phyloP scores from a whole-genome alignment of 1,140 invertebrate species.

The Hylyphantes graminicola region DNA sequence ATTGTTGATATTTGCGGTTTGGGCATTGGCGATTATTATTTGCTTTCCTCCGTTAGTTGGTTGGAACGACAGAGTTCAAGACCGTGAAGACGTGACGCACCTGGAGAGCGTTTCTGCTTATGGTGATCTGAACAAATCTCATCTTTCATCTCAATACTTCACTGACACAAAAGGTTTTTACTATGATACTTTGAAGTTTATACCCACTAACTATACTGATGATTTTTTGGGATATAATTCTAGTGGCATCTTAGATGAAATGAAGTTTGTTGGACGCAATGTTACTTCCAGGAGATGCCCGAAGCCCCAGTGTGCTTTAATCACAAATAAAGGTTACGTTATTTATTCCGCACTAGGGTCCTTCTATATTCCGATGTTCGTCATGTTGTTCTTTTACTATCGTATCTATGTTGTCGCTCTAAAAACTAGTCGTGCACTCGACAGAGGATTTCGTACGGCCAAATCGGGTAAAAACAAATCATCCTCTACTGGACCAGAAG shows the following conservation, averaged over 20 bases:
- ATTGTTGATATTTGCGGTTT: constrained; percentile 87
- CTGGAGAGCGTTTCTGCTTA: background rate
- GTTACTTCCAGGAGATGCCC: constrained; percentile 32
- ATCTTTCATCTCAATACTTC: constrained; percentile 14
- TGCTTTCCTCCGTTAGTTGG: constrained; percentile 96
- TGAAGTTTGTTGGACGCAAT: background rate
- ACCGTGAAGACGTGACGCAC: constrained; percentile 10
- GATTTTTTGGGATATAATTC: background rate
- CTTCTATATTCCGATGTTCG: constrained; percentile 95
- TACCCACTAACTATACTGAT: constrained; percentile 26
- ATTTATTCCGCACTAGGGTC: constrained; percentile 91
- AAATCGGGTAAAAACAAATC: constrained; percentile 71
- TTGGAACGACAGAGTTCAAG: constrained; percentile 81
- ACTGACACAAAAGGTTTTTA: background rate
- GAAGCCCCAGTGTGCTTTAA: constrained; percentile 80
- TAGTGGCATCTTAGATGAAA: constrained; percentile 2
- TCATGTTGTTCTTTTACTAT: constrained; percentile 98
- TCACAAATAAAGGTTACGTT: constrained; percentile 84
- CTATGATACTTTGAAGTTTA: background rate
- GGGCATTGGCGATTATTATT: constrained; percentile 95
- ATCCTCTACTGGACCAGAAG: constrained; percentile 54
- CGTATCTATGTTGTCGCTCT: constrained; percentile 93
- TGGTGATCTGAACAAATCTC: background rate
- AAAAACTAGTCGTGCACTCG: constrained; percentile 86
- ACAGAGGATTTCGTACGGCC: constrained; percentile 87